Base-by-base conservation (phyloP, 2,113 vertebrate species). In the Zosterops japonicus region DNA sequence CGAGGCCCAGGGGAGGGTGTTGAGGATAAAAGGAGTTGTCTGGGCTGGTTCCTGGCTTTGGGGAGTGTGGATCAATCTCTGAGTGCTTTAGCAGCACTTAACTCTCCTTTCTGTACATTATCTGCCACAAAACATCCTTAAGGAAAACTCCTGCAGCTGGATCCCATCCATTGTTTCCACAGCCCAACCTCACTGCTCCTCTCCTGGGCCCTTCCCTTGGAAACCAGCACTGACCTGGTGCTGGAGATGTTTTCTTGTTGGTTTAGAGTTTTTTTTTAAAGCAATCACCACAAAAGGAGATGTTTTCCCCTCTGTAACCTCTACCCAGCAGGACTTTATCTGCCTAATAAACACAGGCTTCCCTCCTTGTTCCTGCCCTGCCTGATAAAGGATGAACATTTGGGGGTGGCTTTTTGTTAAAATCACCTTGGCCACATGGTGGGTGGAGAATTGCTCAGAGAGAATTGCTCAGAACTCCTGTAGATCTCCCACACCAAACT, bases 31-130 rank as follows among this genome's bases (percentile, higher is more conserved):
- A 75, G 39, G 63, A 65, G 53, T 46, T 70, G 83, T 94, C 93
- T 88, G 71, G 63, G 52, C 63, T 81, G 24, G 81, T 81, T 83
- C 83, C 94, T 92, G 68, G 71, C 7, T 88, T 77, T 64, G 46
- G 47, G 75, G 75, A 80, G 81, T 6, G 39, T 47, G 4, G 36
- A 76, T 70, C 84, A 47, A 59, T 90, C 59, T 79, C 14, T 46
- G 85, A 74, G 87, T 83, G 81, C 64, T 46, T 93, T 55, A 83
- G 94, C 83, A 81, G 88, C 56, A 91, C 83, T 75, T n/a, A 56
- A 16, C 22, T 86, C 41, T 49, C 56, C 49, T 80, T 78, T 46
- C 24, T 33, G 55, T 65, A 4, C 92, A 78, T 95, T 85, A 83
- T 69, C 90, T 80, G 39, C 70, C 76, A n/a, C 63, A 39, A 31